Evolutionary conservation across 1,140 invertebrate genomes (phyloP), one percentile per base, ranked within the genome.

Genomic region (Battus philenor): DNA sequence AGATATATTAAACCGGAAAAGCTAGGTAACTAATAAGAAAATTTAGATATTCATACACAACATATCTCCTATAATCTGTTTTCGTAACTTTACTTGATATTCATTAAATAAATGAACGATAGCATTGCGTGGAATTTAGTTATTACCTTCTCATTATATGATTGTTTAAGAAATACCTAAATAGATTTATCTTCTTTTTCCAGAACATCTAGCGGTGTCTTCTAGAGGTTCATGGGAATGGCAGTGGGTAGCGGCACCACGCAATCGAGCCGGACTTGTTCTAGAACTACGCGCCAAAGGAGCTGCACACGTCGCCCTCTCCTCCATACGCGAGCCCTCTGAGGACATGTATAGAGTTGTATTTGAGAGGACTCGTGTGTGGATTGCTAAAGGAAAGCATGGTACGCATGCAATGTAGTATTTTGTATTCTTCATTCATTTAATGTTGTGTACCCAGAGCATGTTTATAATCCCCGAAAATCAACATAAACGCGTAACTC

Each of bases 161-260:
- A n/a, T n/a, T n/a, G n/a, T n/a, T n/a, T n/a, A n/a, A n/a, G n/a
- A n/a, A n/a, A n/a, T n/a, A n/a, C n/a, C n/a, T n/a, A n/a, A n/a
- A n/a, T n/a, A n/a, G n/a, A n/a, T n/a, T n/a, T n/a, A n/a, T n/a
- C 26, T 11, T 27, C 32, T 13, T 3, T 30, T 68, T 84, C 8
- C 78, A 91, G 90, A 91, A 68, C 89, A 90, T 63, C 71, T 90
- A 11, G 80, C 90, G n/a, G 88, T 90, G 9, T 90, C 89, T 0
- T 88, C 89, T 0, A 72, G 85, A 15, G 86, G 88, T n/a, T 89
- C 88, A 1, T 90, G 87, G 76, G 86, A 87, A 20, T 90, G 88
- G 75, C 88, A 90, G 57, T 90, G 89, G 87, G 86, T 91, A 22
- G 65, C 86, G 1, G 89, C 90, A 0, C 90, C 90, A 0, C 64